Conservation (phyloP, 2,113 vertebrate genomes). For the Choloepus hoffmanni region DNA sequence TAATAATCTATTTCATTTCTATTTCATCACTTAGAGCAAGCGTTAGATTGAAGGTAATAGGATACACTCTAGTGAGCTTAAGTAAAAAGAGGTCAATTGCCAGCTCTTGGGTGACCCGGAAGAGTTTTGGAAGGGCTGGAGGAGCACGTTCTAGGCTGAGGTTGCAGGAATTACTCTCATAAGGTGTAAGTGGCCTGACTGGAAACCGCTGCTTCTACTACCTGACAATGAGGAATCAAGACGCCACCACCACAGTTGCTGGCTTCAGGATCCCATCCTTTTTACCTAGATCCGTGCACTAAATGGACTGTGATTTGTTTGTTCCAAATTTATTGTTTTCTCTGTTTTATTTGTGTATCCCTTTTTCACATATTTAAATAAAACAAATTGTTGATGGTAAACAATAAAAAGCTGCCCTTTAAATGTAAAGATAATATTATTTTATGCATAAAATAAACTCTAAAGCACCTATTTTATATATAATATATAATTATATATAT, state of each 20-base stretch:
- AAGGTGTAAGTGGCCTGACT: too few relatives aligned
- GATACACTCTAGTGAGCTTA: neutral
- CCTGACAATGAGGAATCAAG: neutral
- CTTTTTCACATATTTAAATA: neutral
- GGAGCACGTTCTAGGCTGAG: too few relatives aligned
- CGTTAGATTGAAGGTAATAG: neutral
- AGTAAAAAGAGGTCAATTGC: neutral
- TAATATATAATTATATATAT: too few relatives aligned
- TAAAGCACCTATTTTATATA: neutral
- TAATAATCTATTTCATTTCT: neutral
- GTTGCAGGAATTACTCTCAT: neutral
- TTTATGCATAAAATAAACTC: neutral
- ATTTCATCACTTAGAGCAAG: neutral
- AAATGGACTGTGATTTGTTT: neutral
- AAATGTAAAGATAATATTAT: neutral
- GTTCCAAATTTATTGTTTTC: neutral
- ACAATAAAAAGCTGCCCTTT: neutral
- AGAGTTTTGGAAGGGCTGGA: neutral
- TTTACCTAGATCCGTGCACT: neutral
- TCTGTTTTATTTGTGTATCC: neutral
- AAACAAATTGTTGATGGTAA: neutral
- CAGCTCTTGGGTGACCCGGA: neutral
- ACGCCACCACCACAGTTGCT: neutral
- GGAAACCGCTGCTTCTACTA: neutral
- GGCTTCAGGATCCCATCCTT: too few relatives aligned